Base-by-base conservation (phyloP, 2,113 vertebrate species). In the Protomyctophum bolini region DNA sequence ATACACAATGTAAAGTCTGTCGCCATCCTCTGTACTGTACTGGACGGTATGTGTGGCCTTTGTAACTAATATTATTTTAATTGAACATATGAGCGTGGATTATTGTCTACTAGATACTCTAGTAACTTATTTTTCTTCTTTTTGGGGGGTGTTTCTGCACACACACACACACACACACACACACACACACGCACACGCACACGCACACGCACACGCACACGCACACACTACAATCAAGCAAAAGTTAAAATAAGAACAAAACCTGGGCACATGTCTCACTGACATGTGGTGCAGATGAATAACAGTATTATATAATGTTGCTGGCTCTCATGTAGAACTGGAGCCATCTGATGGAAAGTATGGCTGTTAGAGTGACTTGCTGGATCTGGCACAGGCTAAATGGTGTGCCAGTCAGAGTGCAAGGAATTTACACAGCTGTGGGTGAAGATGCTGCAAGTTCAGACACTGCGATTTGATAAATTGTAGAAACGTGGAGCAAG, bases 321-420 rank as follows among this genome's bases (percentile, higher is more conserved):
- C 63, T 86, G 81, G 84, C 87, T 83, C 55, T 79, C 63, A 46
- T 46, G 8, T 67, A 14, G 11, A 2, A 49, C 21, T 21, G 33
- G 66, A 80, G 82, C 84, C 82, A 89, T 86, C 79, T 86, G 86
- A 89, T 87, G 85, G 75, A 81, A 85, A 84, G 15, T 6, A 59
- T 66, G 75, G 81, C 45, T 47, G 73, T 57, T 33, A 54, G 50
- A 68, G 63, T 86, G 83, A 88, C 80, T 90, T 83, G 87, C 47
- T 74, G 67, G 68, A 71, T 79, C 68, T 79, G 79, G 70, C 80
- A 48, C 29, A 7, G 0, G 9, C 56, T 21, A 76, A 85, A 78
- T 75, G 63, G 63, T 59, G 50, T 45, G 69, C 51, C 72, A 60
- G 8, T 33, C 5, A 46, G 62, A 50, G 62, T 76, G 70, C 41